A percentile compares a stretch with the other conserved stretches of the same genome.
phyloP scores from a whole-genome alignment of 1,140 invertebrate species.

The Oreohelix idahoensis region DNA sequence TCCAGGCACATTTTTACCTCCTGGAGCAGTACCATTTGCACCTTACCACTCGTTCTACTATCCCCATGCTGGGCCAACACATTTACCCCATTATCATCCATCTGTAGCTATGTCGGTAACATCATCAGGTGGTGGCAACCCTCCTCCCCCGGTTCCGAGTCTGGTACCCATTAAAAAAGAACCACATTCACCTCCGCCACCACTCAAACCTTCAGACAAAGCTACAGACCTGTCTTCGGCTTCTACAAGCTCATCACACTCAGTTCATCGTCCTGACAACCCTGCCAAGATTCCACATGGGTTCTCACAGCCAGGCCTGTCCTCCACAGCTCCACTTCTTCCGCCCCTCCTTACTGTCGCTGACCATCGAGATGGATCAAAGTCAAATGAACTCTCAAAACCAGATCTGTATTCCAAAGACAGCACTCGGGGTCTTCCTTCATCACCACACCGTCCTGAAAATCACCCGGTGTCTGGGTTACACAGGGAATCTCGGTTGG shows the following conservation, averaged over 20 bases:
- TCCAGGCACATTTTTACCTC: constrained; percentile 1
- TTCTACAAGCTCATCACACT: constrained; percentile 12
- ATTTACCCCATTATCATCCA: constrained; percentile 28
- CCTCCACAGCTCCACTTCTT: constrained; percentile 33
- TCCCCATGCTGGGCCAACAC: constrained; percentile 38
- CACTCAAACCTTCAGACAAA: constrained; percentile 35
- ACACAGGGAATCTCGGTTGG: constrained; percentile 29
- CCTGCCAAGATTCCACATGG: constrained; percentile 22
- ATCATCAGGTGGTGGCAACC: background rate
- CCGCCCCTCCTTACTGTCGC: constrained; percentile 45
- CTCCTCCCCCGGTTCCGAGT: constrained; percentile 46
- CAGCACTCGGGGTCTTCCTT: background rate
- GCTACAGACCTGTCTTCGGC: constrained; percentile 9
- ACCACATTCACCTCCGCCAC: constrained; percentile 43
- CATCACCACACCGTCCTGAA: constrained; percentile 27
- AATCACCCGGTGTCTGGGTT: background rate
- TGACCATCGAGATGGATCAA: constrained; percentile 27
- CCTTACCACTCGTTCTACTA: constrained; percentile 73
- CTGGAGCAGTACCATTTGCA: constrained; percentile 27
- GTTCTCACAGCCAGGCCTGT: constrained; percentile 11
- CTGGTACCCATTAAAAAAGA: constrained; percentile 53
- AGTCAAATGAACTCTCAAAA: constrained; percentile 23
- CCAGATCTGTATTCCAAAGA: constrained; percentile 29
- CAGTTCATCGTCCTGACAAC: constrained; percentile 33
- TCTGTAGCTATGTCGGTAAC: constrained; percentile 12